Conservation (phyloP, 2,113 vertebrate species). For the Tychaedon coryphoeus region DNA sequence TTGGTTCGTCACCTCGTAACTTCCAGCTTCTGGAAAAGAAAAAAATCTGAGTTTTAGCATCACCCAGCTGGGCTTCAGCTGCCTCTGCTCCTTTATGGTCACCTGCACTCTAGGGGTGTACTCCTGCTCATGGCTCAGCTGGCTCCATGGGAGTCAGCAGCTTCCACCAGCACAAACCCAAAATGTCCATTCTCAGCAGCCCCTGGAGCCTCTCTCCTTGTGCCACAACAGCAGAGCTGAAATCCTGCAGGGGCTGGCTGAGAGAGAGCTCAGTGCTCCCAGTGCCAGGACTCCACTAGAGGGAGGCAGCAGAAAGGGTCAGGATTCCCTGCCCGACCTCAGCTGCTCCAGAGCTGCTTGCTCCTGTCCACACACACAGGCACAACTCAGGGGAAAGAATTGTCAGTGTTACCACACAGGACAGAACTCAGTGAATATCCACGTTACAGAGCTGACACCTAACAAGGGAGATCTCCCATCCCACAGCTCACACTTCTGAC, state of each 20-base stretch:
- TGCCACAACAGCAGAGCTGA: too few species aligned
- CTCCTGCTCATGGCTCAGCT: not conserved
- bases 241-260: not conserved
- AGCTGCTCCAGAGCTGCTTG: not conserved
- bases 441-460: rapidly evolving
- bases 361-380: not conserved
- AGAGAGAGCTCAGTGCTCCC: not conserved
- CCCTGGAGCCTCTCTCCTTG: not conserved
- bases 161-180: rapidly evolving
- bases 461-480: not conserved
- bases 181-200: not conserved
- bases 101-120: not conserved
- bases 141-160: not conserved
- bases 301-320: not conserved
- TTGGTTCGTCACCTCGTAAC: constrained; percentile 90
- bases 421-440: not conserved
- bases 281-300: not conserved
- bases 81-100: not conserved
- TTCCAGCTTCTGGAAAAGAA: constrained; percentile 81
- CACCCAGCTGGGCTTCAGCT: not conserved
- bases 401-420: not conserved
- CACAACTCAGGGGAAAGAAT: not conserved
- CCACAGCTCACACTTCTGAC: not conserved
- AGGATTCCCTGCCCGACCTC: not conserved
- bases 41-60: not conserved